A percentile compares a stretch with the other conserved stretches of the same genome.
phyloP scores from a whole-genome alignment of 2,888 invertebrate genomes.

The Cheilosia variabilis region DNA sequence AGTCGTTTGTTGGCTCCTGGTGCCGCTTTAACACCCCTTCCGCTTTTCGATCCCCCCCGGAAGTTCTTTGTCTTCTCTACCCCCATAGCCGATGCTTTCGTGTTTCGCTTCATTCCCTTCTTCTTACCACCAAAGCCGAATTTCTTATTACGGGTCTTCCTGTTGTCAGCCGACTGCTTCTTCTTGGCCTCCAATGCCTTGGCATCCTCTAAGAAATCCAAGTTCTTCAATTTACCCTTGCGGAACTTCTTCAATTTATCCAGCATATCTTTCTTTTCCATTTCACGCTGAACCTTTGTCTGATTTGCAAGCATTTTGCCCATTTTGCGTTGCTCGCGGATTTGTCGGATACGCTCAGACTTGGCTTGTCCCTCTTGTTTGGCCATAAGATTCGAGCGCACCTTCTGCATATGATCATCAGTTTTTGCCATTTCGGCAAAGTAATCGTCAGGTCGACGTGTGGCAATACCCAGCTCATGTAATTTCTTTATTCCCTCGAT shows the following conservation, averaged over 20 bases:
- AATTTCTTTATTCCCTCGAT: conserved; percentile 91
- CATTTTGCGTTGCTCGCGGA: conserved; percentile 95
- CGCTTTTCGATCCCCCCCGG: conserved; percentile 76
- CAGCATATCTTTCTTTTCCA: conserved; percentile 95
- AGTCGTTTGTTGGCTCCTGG: conserved; percentile 84
- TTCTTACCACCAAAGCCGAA: conserved; percentile 99
- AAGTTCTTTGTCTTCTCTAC: conserved; percentile 79
- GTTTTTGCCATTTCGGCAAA: conserved; percentile 99
- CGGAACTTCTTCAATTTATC: conserved; percentile 97
- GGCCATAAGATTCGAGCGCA: conserved; percentile 91
- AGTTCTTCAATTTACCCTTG: conserved; percentile 91
- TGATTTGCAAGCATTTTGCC: conserved; percentile 95
- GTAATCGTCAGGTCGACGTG: conserved; percentile 96
- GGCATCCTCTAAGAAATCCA: conserved; percentile 91
- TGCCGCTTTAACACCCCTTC: conserved; percentile 78
- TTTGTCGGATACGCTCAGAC: conserved; percentile 94
- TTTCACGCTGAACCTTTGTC: conserved; percentile 91
- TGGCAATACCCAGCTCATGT: conserved; percentile 89
- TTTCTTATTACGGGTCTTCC: conserved; percentile 91
- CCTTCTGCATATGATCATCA: conserved; percentile 98
- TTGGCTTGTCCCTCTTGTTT: conserved; percentile 94
- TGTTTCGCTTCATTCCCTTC: conserved; percentile 94
- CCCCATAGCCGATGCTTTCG: conserved; percentile 87
- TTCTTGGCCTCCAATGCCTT: conserved; percentile 82
- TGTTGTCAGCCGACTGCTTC: conserved; percentile 84